Percentiles rank a stretch among this genome's conserved stretches.
Conservation (phyloP, 2,797 vertebrate species). For the Salarias fasciatus region DNA sequence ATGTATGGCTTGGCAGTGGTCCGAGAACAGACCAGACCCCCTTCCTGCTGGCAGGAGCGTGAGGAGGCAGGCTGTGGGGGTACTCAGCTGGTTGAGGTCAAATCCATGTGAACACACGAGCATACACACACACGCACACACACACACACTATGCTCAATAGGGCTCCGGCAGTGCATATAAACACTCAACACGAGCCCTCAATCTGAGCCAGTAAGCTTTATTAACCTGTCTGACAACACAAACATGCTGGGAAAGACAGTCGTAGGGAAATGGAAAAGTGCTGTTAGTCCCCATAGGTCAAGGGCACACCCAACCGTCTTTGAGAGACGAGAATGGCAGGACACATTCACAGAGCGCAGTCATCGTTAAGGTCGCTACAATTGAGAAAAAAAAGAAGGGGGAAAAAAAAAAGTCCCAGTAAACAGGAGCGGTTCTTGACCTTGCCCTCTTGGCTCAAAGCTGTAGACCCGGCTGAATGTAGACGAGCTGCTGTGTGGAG, state of each 20-base stretch:
- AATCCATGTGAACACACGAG: slow-evolving; percentile 35
- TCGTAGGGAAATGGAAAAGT: slow-evolving; percentile 40
- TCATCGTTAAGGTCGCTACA: slow-evolving; percentile 33
- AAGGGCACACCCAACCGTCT: slow-evolving; percentile 47
- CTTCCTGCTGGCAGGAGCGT: slow-evolving; percentile 58
- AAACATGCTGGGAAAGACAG: slow-evolving; percentile 26
- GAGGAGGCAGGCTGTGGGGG: slow-evolving; percentile 40
- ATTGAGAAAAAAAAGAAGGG: not conserved
- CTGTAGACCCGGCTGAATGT: slow-evolving; percentile 36
- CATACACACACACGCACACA: slow-evolving; percentile 16
- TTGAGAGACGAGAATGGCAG: slow-evolving; percentile 24
- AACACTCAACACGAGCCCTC: slow-evolving; percentile 22
- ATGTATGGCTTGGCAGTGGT: slow-evolving; percentile 65
- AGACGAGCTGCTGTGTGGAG: slow-evolving; percentile 5
- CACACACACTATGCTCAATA: slow-evolving; percentile 28
- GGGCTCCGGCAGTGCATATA: slow-evolving; percentile 18
- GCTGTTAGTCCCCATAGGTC: slow-evolving; percentile 21
- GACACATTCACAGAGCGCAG: slow-evolving; percentile 17
- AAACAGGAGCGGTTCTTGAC: slow-evolving; percentile 52
- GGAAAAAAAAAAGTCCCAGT: slow-evolving; percentile 28
- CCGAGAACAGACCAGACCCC: slow-evolving; percentile 52
- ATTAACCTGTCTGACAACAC: slow-evolving; percentile 41
- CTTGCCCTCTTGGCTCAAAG: slow-evolving; percentile 28
- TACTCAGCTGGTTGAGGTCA: slow-evolving; percentile 73
- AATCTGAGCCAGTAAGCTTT: slow-evolving; percentile 14